Base-by-base conservation (phyloP, 2,113 vertebrate genomes). In the Anolis sagrei region DNA sequence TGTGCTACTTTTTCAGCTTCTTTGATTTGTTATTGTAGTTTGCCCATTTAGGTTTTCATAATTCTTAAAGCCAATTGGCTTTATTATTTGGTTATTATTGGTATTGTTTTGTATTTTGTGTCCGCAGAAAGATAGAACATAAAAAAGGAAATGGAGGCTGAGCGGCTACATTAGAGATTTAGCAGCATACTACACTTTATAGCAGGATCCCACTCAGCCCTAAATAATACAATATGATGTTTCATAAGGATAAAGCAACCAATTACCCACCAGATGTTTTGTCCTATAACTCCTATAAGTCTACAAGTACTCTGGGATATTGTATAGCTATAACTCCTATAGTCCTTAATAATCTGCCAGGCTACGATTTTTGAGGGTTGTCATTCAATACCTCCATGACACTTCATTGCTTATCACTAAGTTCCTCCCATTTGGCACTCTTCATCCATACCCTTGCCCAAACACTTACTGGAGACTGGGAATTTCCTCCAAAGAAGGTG, bases 401-500 rank as follows among this genome's bases (percentile, higher is more conserved):
- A 68, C 64, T 29, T 2, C 18, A 25, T 44, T 44, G 36, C 7
- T 39, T 44, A n/a, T 8, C 1, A 16, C 18, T 23, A 27, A 23
- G 64, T 62, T 34, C 2, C 51, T 23, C 21, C 68, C 54, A 62
- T 69, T 78, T 21, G 9, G 2, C 8, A 69, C 49, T 69, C 54
- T 36, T 70, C 72, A 76, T 14, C 44, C 5, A 51, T 25, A 61
- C 2, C 49, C 54, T 5, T n/a, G 27, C n/a, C 77, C 23, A 39
- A 34, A 32, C 36, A 96, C 96, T 94, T 97, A 99, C 99, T 2
- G 99, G 98, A 4, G 98, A 98, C 84, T 94, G 90, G 0, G 97
- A 91, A 85, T 95, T 98, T 88, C 98, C 99, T 91, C 99, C 99
- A 27, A 98, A 99, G 96, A 99, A 99, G 66, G 99, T 99, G 75